phyloP scores from a whole-genome alignment of 2,888 invertebrate species.

The Syrista parreyssii region DNA sequence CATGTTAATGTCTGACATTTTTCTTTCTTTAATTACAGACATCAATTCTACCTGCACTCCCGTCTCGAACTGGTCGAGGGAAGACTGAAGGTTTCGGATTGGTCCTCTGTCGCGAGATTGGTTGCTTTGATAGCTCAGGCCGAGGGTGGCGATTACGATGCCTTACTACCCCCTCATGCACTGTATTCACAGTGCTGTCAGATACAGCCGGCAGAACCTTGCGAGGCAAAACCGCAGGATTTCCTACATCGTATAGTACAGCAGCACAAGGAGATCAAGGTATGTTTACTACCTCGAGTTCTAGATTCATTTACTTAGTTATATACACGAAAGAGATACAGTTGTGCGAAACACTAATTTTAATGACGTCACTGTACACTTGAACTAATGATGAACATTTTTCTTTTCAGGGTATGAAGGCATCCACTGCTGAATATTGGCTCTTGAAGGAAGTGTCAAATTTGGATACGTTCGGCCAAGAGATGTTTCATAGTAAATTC shows the following conservation, averaged over 20 bases:
- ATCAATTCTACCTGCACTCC: conserved; percentile 88
- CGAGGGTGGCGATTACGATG: conserved; percentile 78
- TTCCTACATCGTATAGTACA: conserved; percentile 74
- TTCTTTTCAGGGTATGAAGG: conserved; percentile 72
- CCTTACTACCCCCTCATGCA: conserved; percentile 71
- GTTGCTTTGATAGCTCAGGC: conserved; percentile 81
- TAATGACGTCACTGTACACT: neutral
- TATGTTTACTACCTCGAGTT: conserved; percentile 26
- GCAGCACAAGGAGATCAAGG: conserved; percentile 72
- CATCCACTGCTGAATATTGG: conserved; percentile 86
- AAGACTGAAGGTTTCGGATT: conserved; percentile 77
- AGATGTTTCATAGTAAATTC: conserved; percentile 81
- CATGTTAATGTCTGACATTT: neutral
- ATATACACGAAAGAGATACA: neutral
- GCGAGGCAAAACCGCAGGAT: conserved; percentile 72
- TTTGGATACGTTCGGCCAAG: conserved; percentile 85
- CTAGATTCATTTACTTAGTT: neutral
- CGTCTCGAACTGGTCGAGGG: conserved; percentile 81
- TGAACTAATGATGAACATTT: neutral
- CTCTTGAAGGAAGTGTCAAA: conserved; percentile 83
- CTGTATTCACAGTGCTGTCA: conserved; percentile 75
- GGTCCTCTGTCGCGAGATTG: conserved; percentile 76
- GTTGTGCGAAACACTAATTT: neutral
- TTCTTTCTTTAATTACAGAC: conserved; percentile 64
- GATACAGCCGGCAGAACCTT: conserved; percentile 69